Evolutionary conservation across 2,113 vertebrate species (phyloP).

Genomic region (Otocyon megalotis): DNA sequence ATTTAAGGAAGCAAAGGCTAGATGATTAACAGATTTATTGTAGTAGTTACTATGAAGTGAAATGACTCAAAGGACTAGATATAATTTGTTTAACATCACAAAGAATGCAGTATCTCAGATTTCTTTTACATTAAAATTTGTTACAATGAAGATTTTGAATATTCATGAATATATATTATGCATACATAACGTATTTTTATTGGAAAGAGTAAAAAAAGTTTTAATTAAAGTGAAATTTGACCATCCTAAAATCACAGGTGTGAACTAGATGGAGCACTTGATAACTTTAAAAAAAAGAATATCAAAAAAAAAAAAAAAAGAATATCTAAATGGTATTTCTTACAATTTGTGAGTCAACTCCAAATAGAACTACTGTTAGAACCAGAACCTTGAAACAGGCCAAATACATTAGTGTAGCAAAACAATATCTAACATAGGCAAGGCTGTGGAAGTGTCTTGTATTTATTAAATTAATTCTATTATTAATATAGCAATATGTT

Average conservation of each 20-base stretch:
- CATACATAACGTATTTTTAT: not conserved
- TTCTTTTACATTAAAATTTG: not conserved
- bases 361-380: not conserved
- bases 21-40: not conserved
- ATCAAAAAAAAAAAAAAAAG: not conserved
- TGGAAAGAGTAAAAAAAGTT: not conserved
- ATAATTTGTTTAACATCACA: not conserved
- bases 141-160: not conserved
- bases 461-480: not conserved
- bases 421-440: not conserved
- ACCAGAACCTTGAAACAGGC: not conserved
- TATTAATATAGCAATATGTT: not conserved
- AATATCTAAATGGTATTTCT: not conserved
- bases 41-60: not conserved
- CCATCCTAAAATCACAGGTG: not conserved
- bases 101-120: not conserved
- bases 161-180: too few relatives aligned
- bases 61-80: not conserved
- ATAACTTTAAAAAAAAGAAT: not conserved
- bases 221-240: slow-evolving; percentile 21
- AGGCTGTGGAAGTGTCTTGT: not conserved
- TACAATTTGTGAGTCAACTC: not conserved
- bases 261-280: not conserved
- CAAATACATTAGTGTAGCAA: not conserved
- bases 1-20: not conserved